Conservation (phyloP, 2,888 invertebrate species). For the Aleiodes alternator region DNA sequence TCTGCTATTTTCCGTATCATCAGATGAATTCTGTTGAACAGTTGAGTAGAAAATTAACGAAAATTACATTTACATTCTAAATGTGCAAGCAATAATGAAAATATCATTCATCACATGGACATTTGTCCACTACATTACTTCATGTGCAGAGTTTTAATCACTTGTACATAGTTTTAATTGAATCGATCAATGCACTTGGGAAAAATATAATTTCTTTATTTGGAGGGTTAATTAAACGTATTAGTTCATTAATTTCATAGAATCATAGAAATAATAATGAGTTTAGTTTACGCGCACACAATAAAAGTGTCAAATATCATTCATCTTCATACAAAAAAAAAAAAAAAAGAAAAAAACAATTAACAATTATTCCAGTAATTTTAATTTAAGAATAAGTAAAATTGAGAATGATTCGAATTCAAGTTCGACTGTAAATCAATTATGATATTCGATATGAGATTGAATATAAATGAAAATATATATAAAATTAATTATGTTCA, state of each 20-base stretch:
- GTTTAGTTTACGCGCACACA: too few species aligned
- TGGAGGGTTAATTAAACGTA: conserved; percentile 8
- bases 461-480: conserved; percentile 20
- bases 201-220: background rate
- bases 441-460: conserved; percentile 22
- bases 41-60: conserved; percentile 15
- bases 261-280: background rate
- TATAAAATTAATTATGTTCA: background rate
- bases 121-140: background rate
- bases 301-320: too few species aligned
- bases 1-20: too few species aligned
- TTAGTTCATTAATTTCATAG: background rate
- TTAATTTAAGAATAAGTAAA: background rate
- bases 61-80: background rate
- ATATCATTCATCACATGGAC: background rate
- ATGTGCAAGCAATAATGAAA: background rate
- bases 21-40: conserved; percentile 1
- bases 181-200: conserved; percentile 1
- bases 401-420: background rate
- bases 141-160: background rate
- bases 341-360: too few species aligned
- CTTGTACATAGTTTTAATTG: conserved; percentile 19
- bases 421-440: conserved; percentile 10
- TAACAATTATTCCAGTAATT: too few species aligned
- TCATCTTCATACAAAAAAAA: too few species aligned